phyloP scores from a whole-genome alignment of 2,797 vertebrate species.

The Heterohyrax brucei region DNA sequence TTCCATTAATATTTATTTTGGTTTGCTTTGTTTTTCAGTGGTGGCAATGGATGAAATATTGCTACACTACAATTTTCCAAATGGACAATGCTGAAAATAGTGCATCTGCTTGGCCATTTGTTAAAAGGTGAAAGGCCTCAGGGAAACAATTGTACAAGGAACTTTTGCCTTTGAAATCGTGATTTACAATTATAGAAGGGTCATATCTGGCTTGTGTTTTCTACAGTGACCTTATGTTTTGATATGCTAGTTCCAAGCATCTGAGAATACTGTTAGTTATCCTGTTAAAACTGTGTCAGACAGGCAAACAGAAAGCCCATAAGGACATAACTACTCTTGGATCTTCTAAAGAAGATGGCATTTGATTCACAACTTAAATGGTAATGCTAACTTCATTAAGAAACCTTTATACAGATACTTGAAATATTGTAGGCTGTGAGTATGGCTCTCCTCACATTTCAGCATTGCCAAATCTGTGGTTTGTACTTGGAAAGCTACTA shows the following conservation, averaged over 20 bases:
- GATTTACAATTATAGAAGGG: slow-evolving; percentile 38
- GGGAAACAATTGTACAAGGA: neutral
- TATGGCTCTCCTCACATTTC: fast-evolving
- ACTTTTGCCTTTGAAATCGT: neutral
- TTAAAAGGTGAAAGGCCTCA: neutral
- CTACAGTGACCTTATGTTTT: slow-evolving; percentile 55
- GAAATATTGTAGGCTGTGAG: neutral
- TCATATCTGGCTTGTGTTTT: neutral
- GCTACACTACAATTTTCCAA: slow-evolving; percentile 1
- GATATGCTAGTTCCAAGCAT: neutral
- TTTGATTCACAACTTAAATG: neutral
- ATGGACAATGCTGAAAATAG: neutral
- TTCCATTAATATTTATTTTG: neutral
- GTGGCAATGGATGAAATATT: neutral
- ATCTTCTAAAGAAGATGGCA: neutral
- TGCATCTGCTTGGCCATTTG: neutral
- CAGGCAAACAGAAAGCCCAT: neutral
- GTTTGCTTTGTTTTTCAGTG: neutral
- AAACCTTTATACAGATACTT: neutral
- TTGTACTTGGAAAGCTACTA: neutral
- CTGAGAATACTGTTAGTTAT: neutral
- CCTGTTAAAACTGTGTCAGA: neutral
- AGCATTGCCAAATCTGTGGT: neutral
- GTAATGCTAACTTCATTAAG: neutral
- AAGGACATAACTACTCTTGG: neutral